Evolutionary conservation across 2,888 invertebrate genomes (phyloP), one percentile per base, ranked within the genome.

Genomic region (Podabrus alpinus): DNA sequence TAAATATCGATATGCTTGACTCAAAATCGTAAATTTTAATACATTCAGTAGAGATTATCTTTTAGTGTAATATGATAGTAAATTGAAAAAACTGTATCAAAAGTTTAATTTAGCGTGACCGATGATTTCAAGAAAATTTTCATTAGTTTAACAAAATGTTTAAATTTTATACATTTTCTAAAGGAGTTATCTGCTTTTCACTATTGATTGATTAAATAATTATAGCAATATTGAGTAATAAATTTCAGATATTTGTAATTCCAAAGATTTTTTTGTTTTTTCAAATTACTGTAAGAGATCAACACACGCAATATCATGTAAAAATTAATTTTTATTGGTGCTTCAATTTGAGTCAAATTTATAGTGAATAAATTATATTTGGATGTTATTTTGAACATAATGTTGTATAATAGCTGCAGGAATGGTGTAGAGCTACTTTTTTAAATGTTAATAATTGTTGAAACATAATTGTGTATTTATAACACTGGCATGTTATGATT

Each of bases 1-100:
- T 99, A 84, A 96, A 96, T 88, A 92, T 97, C 82, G 97, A 98
- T 88, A 96, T 97, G 96, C 92, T 96, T 80, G 95, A 96, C 81
- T 89, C 89, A 81, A 90, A 91, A 82, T 82, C 86, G 72, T 87
- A 87, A 86, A 81, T 80, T 76, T 29, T 16, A 68, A 67, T 74
- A 59, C 69, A 68, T 45, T 64, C 25, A 71, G 69, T 69, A 69
- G 72, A 45, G 29, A 59, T 72, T 71, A 15, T 71, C 59, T 15
- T 59, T 67, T 72, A 67, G 17, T 59, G 13, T 73, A 72, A 60
- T 69, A 21, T 64, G 13, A 64, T 64, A 64, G 21, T 64, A 64
- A 21, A 45, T 45, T 45, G 45, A 45, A 45, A 45, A 45, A n/a
- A 45, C 45, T 45, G 45, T n/a, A 45, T 45, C 45, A 45, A 45